phyloP scores from a whole-genome alignment of 1,140 invertebrate genomes.

The Adoxophyes honmai region DNA sequence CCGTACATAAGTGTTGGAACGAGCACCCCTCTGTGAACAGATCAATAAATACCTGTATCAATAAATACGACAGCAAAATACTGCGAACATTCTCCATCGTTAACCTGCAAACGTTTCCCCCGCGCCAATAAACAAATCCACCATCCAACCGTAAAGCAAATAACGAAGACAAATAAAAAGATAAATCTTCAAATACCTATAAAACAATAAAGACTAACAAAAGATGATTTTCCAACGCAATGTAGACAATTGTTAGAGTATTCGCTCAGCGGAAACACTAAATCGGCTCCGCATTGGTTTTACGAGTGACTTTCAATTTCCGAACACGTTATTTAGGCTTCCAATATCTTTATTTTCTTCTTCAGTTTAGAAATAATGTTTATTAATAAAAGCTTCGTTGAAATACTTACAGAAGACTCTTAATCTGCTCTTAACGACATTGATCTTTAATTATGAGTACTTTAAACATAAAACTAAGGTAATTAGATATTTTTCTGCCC shows the following conservation, averaged over 20 bases:
- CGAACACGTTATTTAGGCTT: no score
- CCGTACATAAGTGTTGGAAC: no score
- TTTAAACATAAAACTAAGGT: no score
- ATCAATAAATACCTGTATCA: no score
- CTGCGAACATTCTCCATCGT: not conserved
- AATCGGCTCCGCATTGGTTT: not conserved
- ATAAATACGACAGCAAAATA: not conserved
- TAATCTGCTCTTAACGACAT: no score
- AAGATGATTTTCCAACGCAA: conserved; percentile 4
- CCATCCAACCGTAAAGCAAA: not conserved
- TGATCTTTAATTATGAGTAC: no score
- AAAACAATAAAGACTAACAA: conserved; percentile 1
- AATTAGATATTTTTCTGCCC: no score
- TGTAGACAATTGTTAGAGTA: not conserved
- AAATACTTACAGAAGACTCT: no score
- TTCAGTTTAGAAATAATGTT: no score
- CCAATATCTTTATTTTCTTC: no score
- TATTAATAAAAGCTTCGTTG: no score
- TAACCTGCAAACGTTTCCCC: not conserved
- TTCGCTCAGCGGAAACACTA: not conserved
- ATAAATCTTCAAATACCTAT: conserved; percentile 3
- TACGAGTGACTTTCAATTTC: not conserved
- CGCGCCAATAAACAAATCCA: not conserved
- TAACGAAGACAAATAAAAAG: not conserved
- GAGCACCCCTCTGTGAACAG: no score